Percentiles rank a stretch among this genome's conserved stretches.
These are phyloP conservation scores for Eudasyphora cyanicolor DNA, from an alignment of 2,888 invertebrate genomes.

Conservation along the genomic window DNA sequence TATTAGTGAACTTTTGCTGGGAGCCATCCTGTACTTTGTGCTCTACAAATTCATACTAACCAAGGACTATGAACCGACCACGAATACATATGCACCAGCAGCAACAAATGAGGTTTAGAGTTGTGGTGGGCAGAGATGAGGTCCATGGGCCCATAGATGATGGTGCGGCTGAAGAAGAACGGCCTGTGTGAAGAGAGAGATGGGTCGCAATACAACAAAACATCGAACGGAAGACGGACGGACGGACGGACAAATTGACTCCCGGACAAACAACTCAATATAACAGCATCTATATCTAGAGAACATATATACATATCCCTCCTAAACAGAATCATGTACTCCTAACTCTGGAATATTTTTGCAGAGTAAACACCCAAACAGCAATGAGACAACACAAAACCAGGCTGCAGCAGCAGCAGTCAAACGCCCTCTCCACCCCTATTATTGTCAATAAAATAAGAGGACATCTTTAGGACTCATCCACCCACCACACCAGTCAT, in stretches of 20 bases:
- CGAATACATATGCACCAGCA: slow-evolving; percentile 78
- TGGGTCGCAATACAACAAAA: slow-evolving; percentile 67
- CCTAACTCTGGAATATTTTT: slow-evolving; percentile 15
- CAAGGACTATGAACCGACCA: slow-evolving; percentile 73
- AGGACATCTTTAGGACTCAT: too few relatives aligned
- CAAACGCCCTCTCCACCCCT: not conserved
- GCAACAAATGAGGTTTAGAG: slow-evolving; percentile 63
- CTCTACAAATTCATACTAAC: slow-evolving; percentile 86
- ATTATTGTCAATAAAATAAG: not conserved
- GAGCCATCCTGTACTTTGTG: slow-evolving; percentile 85
- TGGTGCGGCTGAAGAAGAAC: not conserved
- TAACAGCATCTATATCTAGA: slow-evolving; percentile 49
- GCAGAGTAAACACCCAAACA: slow-evolving; percentile 16
- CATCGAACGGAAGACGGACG: slow-evolving; percentile 69
- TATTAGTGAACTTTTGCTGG: slow-evolving; percentile 85
- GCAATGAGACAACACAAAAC: slow-evolving; percentile 11
- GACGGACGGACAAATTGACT: not conserved
- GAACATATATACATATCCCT: slow-evolving; percentile 12
- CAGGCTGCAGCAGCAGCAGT: too few relatives aligned
- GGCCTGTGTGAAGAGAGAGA: not conserved
- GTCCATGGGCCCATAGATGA: slow-evolving; percentile 19
- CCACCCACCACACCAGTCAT: slow-evolving; percentile 26
- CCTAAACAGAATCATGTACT: slow-evolving; percentile 46
- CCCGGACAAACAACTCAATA: slow-evolving; percentile 1
- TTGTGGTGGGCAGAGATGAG: too few relatives aligned